A percentile compares a stretch with the other conserved stretches of the same genome.
Conservation (phyloP, 2,113 vertebrate genomes). For the Aptenodytes forsteri region DNA sequence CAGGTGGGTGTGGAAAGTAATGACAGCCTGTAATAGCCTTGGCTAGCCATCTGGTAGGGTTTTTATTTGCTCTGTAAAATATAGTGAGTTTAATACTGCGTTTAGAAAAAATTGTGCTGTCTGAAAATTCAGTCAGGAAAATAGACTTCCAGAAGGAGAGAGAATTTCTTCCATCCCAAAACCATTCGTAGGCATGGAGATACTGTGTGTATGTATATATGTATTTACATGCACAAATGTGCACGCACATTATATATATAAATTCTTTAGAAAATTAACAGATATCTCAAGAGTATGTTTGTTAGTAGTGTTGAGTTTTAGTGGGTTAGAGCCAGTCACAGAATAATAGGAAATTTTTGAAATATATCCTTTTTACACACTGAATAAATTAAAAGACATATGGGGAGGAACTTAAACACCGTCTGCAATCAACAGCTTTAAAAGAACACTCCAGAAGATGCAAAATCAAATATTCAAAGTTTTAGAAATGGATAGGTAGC, state of each 20-base stretch:
- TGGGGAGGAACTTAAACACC: not conserved
- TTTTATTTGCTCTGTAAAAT: slow-evolving; percentile 5
- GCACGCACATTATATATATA: accelerated
- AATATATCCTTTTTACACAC: not conserved
- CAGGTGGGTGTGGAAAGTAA: slow-evolving; percentile 30
- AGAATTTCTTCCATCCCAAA: not conserved
- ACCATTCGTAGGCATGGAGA: not conserved
- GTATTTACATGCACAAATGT: too few relatives aligned
- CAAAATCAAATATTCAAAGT: not conserved
- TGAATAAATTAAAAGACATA: not conserved
- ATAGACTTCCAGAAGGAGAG: not conserved
- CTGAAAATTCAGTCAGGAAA: not conserved
- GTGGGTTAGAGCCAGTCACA: not conserved
- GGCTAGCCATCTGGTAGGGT: slow-evolving; percentile 33
- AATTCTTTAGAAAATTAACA: not conserved
- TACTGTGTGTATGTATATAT: accelerated
- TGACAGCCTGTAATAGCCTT: slow-evolving; percentile 21
- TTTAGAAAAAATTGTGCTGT: not conserved
- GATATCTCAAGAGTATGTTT: not conserved
- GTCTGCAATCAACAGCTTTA: not conserved
- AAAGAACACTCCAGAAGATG: not conserved
- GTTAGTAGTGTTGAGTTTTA: not conserved
- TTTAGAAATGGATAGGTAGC: not conserved
- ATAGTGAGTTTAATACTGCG: not conserved
- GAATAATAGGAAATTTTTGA: not conserved